Evolutionary conservation across 23 tunicate genomes (phyloP), one percentile per base, ranked within the genome.

Genomic region (Ciona savignyi): DNA sequence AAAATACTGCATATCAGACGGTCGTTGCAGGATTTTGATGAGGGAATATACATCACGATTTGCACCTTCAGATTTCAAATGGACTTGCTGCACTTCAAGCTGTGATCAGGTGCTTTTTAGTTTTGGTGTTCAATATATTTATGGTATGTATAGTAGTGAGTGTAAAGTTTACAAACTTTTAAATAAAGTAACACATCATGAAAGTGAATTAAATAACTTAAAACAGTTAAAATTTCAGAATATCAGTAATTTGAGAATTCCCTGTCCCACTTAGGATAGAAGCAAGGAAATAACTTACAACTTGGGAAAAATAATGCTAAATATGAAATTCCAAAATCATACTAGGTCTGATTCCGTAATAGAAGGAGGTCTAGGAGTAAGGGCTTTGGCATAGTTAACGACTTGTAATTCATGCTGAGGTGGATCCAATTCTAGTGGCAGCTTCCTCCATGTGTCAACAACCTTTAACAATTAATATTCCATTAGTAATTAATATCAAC

Each of bases 1-100:
- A 56, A 84, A 84, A 35, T 91, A 91, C 0, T 91, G 87, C 93
- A 84, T 84, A 60, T 81, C 87, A 3, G 86, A 78, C 32, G 97
- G 97, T 22, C 91, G 75, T 71, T 91, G 97, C 20, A 74, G 77
- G 56, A 91, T 85, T 33, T 89, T 62, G 19, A 91, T 91, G 23
- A 60, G 86, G 4, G 97, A 91, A 73, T 65, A 79, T 4, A 81
- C 86, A 32, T 91, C 97, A 6, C 93, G 75, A 33, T 74, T 80
- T 27, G 31, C 66, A 23, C 80, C 79, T 60, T 91, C 97, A 0
- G 91, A 91, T 31, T 78, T 85, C 23, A 91, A 66, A 24, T 77
- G 80, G 35, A 91, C 74, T 35, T 82, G 84, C 65, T 91, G 97
- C 1, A 91, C 77, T 80, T 91, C 86, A 27, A 91, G 64, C 91